These are phyloP conservation scores for Plestiodon gilberti DNA, from an alignment of 2,113 vertebrate species.

Conservation along the genomic window DNA sequence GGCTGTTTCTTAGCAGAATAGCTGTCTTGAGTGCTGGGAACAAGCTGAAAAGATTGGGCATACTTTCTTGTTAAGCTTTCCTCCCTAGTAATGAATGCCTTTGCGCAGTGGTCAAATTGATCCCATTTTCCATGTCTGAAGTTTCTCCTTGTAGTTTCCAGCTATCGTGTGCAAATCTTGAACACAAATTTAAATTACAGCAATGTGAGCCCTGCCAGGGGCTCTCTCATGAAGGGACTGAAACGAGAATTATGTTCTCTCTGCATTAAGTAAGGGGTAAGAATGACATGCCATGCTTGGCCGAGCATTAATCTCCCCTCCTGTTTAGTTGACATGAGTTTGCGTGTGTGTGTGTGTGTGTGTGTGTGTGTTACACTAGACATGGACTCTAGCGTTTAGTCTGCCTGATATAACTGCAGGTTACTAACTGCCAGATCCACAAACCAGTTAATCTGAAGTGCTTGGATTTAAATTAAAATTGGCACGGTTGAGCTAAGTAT, in stretches of 20 bases:
- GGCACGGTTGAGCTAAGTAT: not conserved
- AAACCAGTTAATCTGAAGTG: not conserved
- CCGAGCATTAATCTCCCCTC: not conserved
- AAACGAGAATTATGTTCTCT: conserved; percentile 73
- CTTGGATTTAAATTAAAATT: not conserved
- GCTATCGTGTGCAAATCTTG: conserved; percentile 62
- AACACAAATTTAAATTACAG: conserved; percentile 63
- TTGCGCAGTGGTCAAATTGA: conserved; percentile 56
- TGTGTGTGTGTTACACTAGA: not conserved
- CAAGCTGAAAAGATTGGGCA: conserved; percentile 61
- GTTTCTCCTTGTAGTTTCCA: conserved; percentile 30
- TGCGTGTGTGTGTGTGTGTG: not conserved
- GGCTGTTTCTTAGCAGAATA: conserved; percentile 61
- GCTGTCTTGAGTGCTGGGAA: conserved; percentile 66
- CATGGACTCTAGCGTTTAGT: not conserved
- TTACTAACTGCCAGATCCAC: not conserved
- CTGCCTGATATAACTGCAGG: not conserved
- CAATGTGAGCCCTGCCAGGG: conserved; percentile 48
- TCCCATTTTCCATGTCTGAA: conserved; percentile 57
- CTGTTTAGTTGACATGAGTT: not conserved
- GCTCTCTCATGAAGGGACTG: conserved; percentile 62
- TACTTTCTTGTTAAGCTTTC: conserved; percentile 56
- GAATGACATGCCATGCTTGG: conserved; percentile 55
- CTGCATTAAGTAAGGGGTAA: conserved; percentile 68
- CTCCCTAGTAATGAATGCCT: conserved; percentile 45